phyloP scores from a whole-genome alignment of 2,113 vertebrate species.

The Oreocharis arfaki region DNA sequence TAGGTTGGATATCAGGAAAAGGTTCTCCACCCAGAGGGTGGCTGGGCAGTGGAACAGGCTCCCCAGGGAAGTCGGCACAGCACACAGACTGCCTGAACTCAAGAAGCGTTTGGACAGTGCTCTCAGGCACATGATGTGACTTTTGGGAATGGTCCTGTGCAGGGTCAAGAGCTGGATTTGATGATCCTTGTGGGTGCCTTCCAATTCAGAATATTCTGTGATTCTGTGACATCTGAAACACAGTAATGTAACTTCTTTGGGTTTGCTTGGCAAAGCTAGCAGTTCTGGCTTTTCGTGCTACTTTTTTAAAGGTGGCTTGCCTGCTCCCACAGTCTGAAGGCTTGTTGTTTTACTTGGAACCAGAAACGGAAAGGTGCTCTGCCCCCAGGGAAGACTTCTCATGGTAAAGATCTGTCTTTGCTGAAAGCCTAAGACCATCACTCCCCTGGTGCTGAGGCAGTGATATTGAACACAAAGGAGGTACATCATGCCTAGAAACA shows the following conservation, averaged over 20 bases:
- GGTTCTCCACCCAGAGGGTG: not conserved
- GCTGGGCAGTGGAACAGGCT: not conserved
- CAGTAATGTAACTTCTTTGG: not conserved
- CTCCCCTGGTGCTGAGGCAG: not conserved
- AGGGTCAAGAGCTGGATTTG: not conserved
- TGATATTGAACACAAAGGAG: not conserved
- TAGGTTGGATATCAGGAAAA: not conserved
- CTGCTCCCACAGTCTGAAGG: not conserved
- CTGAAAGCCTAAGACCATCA: not conserved
- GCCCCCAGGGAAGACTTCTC: fast-evolving
- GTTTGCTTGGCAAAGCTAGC: not conserved
- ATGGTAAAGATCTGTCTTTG: not conserved
- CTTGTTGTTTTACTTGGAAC: not conserved
- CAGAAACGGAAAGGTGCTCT: not conserved
- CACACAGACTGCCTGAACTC: not conserved
- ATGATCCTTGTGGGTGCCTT: not conserved
- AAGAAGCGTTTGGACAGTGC: not conserved
- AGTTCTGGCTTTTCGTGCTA: not conserved
- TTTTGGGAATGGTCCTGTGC: no score
- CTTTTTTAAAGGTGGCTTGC: not conserved
- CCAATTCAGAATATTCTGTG: not conserved
- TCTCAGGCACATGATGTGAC: not conserved
- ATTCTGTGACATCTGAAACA: not conserved
- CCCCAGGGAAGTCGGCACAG: not conserved
- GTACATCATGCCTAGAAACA: not conserved